Conservation (phyloP, 1,140 invertebrate species). For the Microplitis mediator region DNA sequence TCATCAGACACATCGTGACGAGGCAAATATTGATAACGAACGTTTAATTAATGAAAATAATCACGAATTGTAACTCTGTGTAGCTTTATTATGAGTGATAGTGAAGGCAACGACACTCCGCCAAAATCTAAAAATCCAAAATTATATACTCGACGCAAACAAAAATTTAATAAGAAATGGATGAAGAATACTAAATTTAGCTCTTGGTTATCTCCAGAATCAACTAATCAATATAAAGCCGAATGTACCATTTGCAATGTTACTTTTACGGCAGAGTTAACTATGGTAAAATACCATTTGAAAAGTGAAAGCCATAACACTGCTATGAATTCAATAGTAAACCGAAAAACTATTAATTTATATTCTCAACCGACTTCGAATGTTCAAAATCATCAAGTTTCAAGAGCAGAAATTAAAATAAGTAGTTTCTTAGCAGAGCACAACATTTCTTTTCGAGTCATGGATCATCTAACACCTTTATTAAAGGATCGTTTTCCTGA, state of each 20-base stretch:
- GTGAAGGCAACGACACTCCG: neutral
- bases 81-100: too few species aligned
- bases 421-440: conserved; percentile 26
- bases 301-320: neutral
- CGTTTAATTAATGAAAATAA: too few species aligned
- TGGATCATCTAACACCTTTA: conserved; percentile 22
- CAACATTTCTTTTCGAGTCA: conserved; percentile 9
- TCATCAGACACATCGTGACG: too few species aligned
- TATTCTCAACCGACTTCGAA: neutral
- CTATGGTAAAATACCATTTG: conserved; percentile 6
- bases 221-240: conserved; percentile 13
- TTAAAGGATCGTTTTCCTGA: conserved; percentile 29
- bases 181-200: conserved; percentile 12
- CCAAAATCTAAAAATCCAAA: neutral
- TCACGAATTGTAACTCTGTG: too few species aligned
- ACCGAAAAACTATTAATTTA: neutral
- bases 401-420: conserved; percentile 31
- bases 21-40: too few species aligned
- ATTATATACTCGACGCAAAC: neutral
- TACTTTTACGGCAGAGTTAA: conserved; percentile 20
- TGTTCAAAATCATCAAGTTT: neutral
- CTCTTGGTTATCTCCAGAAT: conserved; percentile 7
- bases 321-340: neutral
- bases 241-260: conserved; percentile 6
- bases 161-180: conserved; percentile 22